Evolutionary conservation across 2,113 vertebrate species (phyloP).

Genomic region (Pionites leucogaster): DNA sequence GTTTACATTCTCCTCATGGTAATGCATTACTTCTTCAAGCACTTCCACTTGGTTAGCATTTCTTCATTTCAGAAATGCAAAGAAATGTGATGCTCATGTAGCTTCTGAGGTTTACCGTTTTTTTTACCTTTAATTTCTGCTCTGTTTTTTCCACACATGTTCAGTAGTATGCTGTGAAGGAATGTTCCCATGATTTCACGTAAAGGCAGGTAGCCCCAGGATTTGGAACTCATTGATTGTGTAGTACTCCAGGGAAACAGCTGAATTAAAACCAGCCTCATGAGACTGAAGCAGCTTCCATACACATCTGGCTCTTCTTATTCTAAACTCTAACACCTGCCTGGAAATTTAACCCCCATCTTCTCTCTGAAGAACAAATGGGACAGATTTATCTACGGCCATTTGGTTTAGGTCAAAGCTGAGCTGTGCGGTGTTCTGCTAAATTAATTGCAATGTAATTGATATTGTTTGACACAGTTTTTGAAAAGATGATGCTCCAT

Average conservation of each 20-base stretch:
- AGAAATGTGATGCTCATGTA: neutral
- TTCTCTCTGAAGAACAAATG: conserved; percentile 54
- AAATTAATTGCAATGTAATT: conserved; percentile 55
- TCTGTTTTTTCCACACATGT: conserved; percentile 69
- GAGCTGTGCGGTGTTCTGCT: conserved; percentile 6
- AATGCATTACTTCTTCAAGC: neutral
- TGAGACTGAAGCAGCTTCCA: conserved; percentile 60
- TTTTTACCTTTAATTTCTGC: conserved; percentile 71
- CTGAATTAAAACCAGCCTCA: conserved; percentile 78
- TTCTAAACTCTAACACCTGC: conserved; percentile 72
- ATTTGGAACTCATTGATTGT: conserved; percentile 76
- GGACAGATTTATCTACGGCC: conserved; percentile 41
- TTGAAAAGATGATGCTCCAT: conserved; percentile 35
- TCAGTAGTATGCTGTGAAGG: conserved; percentile 58
- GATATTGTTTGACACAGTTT: conserved; percentile 50
- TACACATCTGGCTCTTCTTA: conserved; percentile 74
- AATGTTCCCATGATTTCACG: conserved; percentile 56
- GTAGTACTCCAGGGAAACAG: conserved; percentile 67
- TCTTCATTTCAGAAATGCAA: neutral
- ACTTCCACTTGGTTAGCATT: neutral
- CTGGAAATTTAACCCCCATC: conserved; percentile 60
- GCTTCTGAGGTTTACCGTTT: conserved; percentile 56
- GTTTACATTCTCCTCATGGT: neutral
- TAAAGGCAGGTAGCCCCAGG: conserved; percentile 74
- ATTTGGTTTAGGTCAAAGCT: conserved; percentile 45